Evolutionary conservation across 2,888 invertebrate genomes (phyloP), one percentile per base, ranked within the genome.

Genomic region (Scaptodrosophila latifasciaeformis): DNA sequence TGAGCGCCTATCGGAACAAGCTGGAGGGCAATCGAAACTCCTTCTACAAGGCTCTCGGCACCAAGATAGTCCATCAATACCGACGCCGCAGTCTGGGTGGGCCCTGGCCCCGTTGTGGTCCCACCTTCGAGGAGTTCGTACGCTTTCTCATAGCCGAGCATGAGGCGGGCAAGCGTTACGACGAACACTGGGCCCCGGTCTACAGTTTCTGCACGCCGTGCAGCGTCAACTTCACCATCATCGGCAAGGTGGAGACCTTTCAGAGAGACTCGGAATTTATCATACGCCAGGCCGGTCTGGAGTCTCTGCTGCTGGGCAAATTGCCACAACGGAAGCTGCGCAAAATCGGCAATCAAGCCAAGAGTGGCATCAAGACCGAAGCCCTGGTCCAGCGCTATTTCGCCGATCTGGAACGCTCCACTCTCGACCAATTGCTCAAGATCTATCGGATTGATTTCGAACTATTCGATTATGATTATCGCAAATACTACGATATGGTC

Each of bases 1-100:
- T 92, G 42, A 92, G 92, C 44, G 92, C 92, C 10, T 92, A 91
- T 81, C 88, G 92, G 40, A 92, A 92, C 81, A 92, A 92, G 86
- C 87, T 95, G 59, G 92, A 92, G 83, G 90, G 91, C 68, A 87
- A 90, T 55, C 90, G 90, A 1, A 91, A 91, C 62, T 91, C 90
- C 5, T 91, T 89, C 79, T 92, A 92, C 76, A 90, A 91, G 76
- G 90, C 91, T 68, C 86, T 92, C 55, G 92, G 92, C 34, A 88
- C 88, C 60, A 85, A 90, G 51, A 92, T 92, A 56, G 90, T 92
- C 30, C 87, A 89, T 62, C 88, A 89, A 60, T 90, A 91, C 74
- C 88, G 82, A 0, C 66, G 50, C 0, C 69, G 57, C 4, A 62
- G 37, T 1, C 13, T 44, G 29, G 62, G 65, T 7, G 78, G 72